Percentiles rank a stretch among this genome's conserved stretches.
Evolutionary conservation across 2,113 vertebrate genomes (phyloP).

Genomic region (Eurypyga helias): DNA sequence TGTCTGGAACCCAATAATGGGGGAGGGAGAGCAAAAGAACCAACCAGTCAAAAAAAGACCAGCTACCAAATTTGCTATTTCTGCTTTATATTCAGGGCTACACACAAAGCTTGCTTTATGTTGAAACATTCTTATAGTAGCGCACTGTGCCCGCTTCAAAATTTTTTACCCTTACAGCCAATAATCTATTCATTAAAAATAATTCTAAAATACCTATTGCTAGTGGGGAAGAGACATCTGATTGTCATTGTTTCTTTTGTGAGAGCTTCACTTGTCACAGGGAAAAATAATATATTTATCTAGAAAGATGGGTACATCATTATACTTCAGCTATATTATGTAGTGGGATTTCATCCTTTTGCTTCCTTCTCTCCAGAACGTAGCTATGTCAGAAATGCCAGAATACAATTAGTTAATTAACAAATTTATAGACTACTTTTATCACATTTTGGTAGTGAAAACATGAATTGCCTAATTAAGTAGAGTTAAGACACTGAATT

Average conservation of each 20-base stretch:
- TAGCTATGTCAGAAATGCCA: neutral
- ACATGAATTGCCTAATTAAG: slow-evolving; percentile 19
- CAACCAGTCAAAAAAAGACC: neutral
- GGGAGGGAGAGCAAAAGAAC: neutral
- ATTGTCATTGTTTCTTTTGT: neutral
- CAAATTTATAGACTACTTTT: slow-evolving; percentile 11
- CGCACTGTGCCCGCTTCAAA: neutral
- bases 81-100: neutral
- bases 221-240: neutral
- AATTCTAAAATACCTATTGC: neutral
- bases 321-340: neutral
- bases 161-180: neutral
- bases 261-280: neutral
- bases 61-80: neutral
- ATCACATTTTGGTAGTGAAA: neutral
- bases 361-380: neutral
- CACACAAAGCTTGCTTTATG: neutral
- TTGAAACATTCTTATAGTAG: neutral
- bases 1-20: neutral
- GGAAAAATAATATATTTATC: neutral
- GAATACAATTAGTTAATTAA: slow-evolving; percentile 13
- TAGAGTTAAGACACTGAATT: neutral
- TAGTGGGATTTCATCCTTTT: neutral
- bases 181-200: neutral
- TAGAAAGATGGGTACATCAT: neutral